phyloP scores from a whole-genome alignment of 2,797 vertebrate genomes.

The Cheirogaleus major region DNA sequence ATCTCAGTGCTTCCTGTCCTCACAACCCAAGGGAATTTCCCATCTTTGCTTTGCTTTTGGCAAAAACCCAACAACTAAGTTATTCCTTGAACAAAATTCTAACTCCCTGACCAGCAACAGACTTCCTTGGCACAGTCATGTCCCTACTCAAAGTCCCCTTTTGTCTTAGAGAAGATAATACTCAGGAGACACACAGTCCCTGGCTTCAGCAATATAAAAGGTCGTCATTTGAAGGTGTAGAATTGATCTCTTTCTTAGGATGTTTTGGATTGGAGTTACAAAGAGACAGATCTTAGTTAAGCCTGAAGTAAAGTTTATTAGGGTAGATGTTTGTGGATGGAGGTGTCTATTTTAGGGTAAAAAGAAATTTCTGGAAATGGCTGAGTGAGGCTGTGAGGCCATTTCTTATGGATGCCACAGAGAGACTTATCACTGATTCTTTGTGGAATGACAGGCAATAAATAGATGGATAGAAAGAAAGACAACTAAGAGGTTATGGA shows the following conservation, averaged over 20 bases:
- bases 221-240: not conserved
- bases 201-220: not conserved
- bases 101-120: not conserved
- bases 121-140: not conserved
- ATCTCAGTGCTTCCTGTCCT: not conserved
- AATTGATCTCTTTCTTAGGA: not conserved
- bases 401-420: not conserved
- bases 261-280: not conserved
- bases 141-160: not conserved
- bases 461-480: not conserved
- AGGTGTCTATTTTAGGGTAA: not conserved
- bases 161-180: not conserved
- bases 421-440: not conserved
- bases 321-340: not conserved
- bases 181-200: not conserved
- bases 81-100: not conserved
- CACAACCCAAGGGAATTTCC: not conserved
- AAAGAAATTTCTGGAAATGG: not conserved
- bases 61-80: not conserved
- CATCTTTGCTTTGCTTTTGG: not conserved
- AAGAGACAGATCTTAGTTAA: not conserved
- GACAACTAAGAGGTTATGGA: not conserved
- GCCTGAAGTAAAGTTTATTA: not conserved
- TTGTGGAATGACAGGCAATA: not conserved
- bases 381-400: not conserved